Evolutionary conservation across 2,113 vertebrate genomes (phyloP).

Genomic region (Silurus meridionalis): DNA sequence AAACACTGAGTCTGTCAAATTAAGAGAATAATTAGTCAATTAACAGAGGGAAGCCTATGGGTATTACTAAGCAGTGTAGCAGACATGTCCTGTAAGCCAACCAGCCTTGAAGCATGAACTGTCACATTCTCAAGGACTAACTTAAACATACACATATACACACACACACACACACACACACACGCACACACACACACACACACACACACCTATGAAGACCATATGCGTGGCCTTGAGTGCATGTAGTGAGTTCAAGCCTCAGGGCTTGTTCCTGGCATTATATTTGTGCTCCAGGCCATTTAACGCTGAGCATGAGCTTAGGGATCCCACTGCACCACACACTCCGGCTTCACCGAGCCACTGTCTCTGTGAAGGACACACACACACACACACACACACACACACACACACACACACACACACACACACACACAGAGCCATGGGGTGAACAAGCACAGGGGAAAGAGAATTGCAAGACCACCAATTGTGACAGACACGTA

Average conservation of each 20-base stretch:
- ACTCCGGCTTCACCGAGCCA: constrained; percentile 29
- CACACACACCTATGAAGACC: constrained; percentile 27
- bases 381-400: constrained; percentile 24
- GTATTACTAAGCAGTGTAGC: constrained; percentile 52
- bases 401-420: constrained; percentile 27
- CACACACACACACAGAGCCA: constrained; percentile 17
- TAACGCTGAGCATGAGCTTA: constrained; percentile 40
- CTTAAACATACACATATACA: constrained; percentile 32
- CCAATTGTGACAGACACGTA: constrained; percentile 27
- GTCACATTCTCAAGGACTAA: constrained; percentile 43
- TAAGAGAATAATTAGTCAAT: constrained; percentile 76
- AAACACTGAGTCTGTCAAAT: constrained; percentile 64
- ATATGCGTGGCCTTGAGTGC: constrained; percentile 17
- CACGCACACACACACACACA: constrained; percentile 26
- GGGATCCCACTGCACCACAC: constrained; percentile 29
- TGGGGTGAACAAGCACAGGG: constrained; percentile 10
- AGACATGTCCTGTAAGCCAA: constrained; percentile 53
- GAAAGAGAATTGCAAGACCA: constrained; percentile 13
- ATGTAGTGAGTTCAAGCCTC: constrained; percentile 36
- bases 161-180: constrained; percentile 18
- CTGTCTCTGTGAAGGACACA: constrained; percentile 38
- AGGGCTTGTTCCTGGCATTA: constrained; percentile 50
- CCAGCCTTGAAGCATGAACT: constrained; percentile 52
- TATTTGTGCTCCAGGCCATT: constrained; percentile 49
- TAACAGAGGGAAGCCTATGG: constrained; percentile 66